These are phyloP conservation scores for Enteromius treurensis DNA, from an alignment of 2,797 vertebrate species.

Conservation along the genomic window DNA sequence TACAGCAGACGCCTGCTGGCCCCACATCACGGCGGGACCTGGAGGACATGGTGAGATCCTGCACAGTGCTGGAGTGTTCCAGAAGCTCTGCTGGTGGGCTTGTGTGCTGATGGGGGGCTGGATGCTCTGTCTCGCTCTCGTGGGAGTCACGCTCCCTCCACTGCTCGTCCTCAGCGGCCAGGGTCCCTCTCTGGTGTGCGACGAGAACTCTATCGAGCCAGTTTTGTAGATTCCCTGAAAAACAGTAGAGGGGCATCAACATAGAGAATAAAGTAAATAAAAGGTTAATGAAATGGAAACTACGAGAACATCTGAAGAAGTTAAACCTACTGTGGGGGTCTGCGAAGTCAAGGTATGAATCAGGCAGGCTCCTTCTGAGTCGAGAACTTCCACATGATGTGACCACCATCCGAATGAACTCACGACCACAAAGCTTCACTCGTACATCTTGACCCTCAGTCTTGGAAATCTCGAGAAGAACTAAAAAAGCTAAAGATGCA, in stretches of 20 bases:
- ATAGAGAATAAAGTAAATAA: not conserved
- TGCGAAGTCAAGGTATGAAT: conserved; percentile 14
- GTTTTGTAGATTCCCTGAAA: conserved; percentile 57
- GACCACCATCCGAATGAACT: conserved; percentile 76
- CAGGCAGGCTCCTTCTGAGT: conserved; percentile 61
- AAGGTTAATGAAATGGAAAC: not conserved
- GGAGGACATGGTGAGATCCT: conserved; percentile 55
- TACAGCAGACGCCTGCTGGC: conserved; percentile 78
- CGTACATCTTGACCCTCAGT: conserved; percentile 66
- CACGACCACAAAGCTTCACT: conserved; percentile 77
- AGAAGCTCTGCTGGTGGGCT: conserved; percentile 26
- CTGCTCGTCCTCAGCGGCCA: conserved; percentile 37
- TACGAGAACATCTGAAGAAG: not conserved
- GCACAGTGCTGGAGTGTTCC: conserved; percentile 48
- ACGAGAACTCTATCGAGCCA: conserved; percentile 53
- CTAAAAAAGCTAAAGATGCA: conserved; percentile 64
- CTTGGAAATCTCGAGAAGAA: conserved; percentile 55
- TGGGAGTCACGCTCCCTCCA: not conserved
- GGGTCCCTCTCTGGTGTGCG: conserved; percentile 23
- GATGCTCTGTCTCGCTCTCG: conserved; percentile 15
- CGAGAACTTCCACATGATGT: conserved; percentile 72
- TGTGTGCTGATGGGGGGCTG: conserved; percentile 6
- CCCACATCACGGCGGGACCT: conserved; percentile 62
- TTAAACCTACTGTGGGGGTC: conserved; percentile 35
- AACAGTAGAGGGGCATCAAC: not conserved